Percentiles rank a stretch among this genome's conserved stretches.
Conservation (phyloP, 2,797 vertebrate species). For the Ispidina lecontei region DNA sequence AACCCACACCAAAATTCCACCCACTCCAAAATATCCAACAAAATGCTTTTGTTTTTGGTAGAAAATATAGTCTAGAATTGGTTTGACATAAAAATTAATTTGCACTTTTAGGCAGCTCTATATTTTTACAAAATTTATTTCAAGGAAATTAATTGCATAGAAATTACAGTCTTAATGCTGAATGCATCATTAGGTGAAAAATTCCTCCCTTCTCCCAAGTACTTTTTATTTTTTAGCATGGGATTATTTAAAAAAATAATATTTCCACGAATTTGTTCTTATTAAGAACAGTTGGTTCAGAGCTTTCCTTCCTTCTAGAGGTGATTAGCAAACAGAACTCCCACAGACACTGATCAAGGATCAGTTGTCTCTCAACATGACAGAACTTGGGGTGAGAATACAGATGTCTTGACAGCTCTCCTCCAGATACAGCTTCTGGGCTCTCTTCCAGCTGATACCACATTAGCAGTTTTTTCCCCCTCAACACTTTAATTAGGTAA, state of each 20-base stretch:
- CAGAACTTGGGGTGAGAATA: background rate
- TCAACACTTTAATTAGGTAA: background rate
- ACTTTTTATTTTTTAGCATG: background rate
- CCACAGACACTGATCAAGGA: background rate
- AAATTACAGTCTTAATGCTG: background rate
- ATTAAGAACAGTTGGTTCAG: background rate
- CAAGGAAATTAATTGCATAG: background rate
- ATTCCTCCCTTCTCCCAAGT: background rate
- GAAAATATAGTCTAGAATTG: background rate
- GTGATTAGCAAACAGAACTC: background rate
- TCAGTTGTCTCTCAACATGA: background rate
- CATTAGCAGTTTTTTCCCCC: background rate
- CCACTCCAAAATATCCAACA: background rate
- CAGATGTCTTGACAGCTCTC: background rate
- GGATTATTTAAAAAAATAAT: background rate
- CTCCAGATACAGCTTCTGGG: slow-evolving; percentile 16
- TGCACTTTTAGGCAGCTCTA: background rate
- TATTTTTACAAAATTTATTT: slow-evolving; percentile 22
- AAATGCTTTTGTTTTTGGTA: background rate
- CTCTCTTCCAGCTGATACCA: background rate
- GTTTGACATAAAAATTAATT: slow-evolving; percentile 2
- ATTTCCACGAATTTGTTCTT: background rate
- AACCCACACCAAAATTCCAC: too few species aligned
- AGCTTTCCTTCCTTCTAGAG: background rate
- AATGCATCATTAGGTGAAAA: background rate